phyloP scores from a whole-genome alignment of 2,888 invertebrate species.

The Folsomia candida region DNA sequence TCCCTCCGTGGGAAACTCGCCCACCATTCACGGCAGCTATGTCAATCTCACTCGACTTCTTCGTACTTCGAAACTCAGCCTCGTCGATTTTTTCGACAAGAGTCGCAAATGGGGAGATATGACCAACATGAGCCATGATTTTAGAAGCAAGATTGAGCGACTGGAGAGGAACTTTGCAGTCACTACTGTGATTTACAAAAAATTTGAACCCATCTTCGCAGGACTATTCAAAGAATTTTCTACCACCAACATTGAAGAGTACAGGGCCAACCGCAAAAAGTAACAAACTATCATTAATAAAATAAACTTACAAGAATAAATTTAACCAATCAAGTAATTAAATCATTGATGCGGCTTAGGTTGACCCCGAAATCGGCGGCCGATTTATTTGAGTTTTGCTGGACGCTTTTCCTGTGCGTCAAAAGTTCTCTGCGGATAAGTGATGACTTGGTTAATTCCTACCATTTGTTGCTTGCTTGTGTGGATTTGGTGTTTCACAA shows the following conservation, averaged over 20 bases:
- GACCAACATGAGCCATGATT: conserved; percentile 80
- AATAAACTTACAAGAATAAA: background rate
- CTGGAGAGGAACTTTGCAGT: conserved; percentile 89
- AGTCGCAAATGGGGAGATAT: conserved; percentile 94
- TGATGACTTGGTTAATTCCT: conserved; percentile 91
- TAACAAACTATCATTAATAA: conserved; percentile 16
- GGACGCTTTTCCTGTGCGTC: conserved; percentile 87
- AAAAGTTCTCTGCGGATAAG: conserved; percentile 79
- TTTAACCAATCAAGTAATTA: conserved; percentile 6
- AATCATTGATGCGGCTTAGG: conserved; percentile 56
- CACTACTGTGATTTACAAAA: conserved; percentile 88
- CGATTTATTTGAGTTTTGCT: conserved; percentile 87
- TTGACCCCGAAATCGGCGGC: conserved; percentile 73
- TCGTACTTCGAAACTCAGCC: conserved; percentile 81
- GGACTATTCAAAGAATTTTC: conserved; percentile 73
- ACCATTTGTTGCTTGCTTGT: conserved; percentile 84
- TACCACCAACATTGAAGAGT: conserved; percentile 46
- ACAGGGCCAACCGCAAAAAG: conserved; percentile 47
- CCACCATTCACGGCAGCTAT: conserved; percentile 81
- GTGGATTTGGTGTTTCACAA: conserved; percentile 88
- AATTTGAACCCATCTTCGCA: conserved; percentile 82
- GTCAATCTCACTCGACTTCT: conserved; percentile 87
- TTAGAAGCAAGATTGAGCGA: conserved; percentile 76
- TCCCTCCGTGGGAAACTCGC: conserved; percentile 75
- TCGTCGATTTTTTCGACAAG: conserved; percentile 90